Conservation (phyloP, 2,888 invertebrate species). For the Anoplius nigerrimus region DNA sequence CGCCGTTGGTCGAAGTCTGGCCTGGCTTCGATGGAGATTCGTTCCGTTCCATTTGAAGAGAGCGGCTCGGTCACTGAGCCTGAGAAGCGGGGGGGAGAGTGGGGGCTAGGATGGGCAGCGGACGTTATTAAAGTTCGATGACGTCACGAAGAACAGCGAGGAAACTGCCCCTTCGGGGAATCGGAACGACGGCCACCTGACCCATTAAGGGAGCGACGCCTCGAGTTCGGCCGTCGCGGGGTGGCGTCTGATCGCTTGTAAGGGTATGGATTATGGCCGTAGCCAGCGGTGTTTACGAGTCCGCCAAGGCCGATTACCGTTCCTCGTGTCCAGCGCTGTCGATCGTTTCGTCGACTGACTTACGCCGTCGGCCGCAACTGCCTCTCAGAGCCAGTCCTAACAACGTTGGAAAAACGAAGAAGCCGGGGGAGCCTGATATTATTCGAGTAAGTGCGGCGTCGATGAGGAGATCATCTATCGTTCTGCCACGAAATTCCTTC, state of each 20-base stretch:
- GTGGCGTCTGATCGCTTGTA: constrained; percentile 56
- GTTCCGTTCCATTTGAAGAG: constrained; percentile 24
- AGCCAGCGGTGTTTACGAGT: constrained; percentile 66
- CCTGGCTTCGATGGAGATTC: constrained; percentile 6
- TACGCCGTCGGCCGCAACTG: background rate
- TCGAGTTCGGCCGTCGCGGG: constrained; percentile 48
- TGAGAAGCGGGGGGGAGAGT: too few species aligned
- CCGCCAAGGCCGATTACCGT: constrained; percentile 68
- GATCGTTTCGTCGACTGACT: constrained; percentile 49
- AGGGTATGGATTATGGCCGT: constrained; percentile 61
- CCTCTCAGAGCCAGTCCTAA: constrained; percentile 27
- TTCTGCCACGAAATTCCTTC: background rate
- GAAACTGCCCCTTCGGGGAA: constrained; percentile 55
- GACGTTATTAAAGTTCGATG: constrained; percentile 49
- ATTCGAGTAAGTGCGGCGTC: background rate
- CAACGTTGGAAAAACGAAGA: background rate
- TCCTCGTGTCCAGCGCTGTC: constrained; percentile 31
- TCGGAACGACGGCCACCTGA: constrained; percentile 60
- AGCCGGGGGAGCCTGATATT: background rate
- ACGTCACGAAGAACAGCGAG: constrained; percentile 47
- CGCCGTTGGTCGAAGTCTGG: too few species aligned
- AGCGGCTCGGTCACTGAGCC: too few species aligned
- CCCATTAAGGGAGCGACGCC: constrained; percentile 60
- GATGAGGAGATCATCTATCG: background rate
- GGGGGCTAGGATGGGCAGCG: constrained; percentile 14